A percentile compares a stretch with the other conserved stretches of the same genome.
Conservation (phyloP, 2,888 invertebrate species). For the Lasiommata megera region DNA sequence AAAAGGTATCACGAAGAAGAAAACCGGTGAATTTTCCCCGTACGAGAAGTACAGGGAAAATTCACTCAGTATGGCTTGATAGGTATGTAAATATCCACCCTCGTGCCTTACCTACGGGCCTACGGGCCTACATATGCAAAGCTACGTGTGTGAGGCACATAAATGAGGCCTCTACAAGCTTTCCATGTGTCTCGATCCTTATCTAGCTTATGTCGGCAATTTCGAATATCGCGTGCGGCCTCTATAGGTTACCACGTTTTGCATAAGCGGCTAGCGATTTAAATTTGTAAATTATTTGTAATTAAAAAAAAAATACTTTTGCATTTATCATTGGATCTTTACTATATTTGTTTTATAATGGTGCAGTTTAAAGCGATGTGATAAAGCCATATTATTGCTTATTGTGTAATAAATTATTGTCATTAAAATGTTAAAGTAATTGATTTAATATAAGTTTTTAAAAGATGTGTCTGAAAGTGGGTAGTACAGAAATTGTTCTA, state of each 20-base stretch:
- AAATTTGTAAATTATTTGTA: too few relatives aligned
- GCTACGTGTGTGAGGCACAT: conserved; percentile 23
- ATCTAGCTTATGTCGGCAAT: conserved; percentile 48
- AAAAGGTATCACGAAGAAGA: too few relatives aligned
- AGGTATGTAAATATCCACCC: conserved; percentile 32
- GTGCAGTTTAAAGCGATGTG: too few relatives aligned
- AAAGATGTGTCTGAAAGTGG: too few relatives aligned
- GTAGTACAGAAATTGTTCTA: too few relatives aligned
- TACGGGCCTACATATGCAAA: not conserved
- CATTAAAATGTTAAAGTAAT: too few relatives aligned
- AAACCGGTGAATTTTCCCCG: not conserved
- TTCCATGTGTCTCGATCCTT: conserved; percentile 55
- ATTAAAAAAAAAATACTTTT: too few relatives aligned
- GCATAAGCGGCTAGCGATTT: conserved; percentile 25
- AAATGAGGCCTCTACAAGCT: conserved; percentile 45
- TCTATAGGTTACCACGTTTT: conserved; percentile 29
- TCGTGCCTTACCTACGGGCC: conserved; percentile 18
- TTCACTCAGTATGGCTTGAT: not conserved
- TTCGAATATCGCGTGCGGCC: conserved; percentile 55
- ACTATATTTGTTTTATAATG: too few relatives aligned
- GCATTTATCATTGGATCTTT: too few relatives aligned
- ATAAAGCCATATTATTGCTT: too few relatives aligned
- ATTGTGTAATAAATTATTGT: too few relatives aligned
- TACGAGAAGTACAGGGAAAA: not conserved
- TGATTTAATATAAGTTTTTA: too few relatives aligned